These are phyloP conservation scores for Caerostris extrusa DNA, from an alignment of 1,140 invertebrate genomes.

Conservation along the genomic window DNA sequence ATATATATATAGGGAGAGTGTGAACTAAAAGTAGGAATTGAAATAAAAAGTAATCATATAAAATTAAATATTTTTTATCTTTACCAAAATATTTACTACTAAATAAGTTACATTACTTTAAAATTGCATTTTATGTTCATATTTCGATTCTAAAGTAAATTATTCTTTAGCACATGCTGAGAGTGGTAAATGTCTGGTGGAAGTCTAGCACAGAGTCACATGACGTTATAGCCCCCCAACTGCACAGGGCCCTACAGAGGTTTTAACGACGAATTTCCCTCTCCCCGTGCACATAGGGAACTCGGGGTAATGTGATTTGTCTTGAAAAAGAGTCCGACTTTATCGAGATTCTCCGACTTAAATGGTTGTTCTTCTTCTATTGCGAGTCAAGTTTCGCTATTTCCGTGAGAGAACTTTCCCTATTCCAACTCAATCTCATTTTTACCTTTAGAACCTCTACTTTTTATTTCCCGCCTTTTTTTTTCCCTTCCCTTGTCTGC, in stretches of 20 bases:
- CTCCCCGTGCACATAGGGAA: conserved; percentile 4
- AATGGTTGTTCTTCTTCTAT: conserved; percentile 57
- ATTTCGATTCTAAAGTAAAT: no score
- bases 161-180: no score
- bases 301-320: conserved; percentile 61
- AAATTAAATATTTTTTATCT: no score
- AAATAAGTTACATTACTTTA: no score
- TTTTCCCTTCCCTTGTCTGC: conserved; percentile 3
- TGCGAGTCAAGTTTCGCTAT: conserved; percentile 10
- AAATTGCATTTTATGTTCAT: no score
- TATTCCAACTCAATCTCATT: conserved; percentile 66
- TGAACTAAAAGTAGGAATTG: no score
- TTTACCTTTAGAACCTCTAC: conserved; percentile 30
- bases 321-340: conserved; percentile 57
- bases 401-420: conserved; percentile 42
- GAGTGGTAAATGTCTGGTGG: neutral
- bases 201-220: neutral
- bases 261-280: neutral
- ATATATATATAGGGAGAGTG: no score
- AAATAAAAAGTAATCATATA: no score
- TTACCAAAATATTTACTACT: no score
- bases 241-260: neutral
- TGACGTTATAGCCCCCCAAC: neutral
- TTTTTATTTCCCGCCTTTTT: neutral
- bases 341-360: conserved; percentile 41